Base-by-base conservation (phyloP, 2,888 invertebrate species). In the Oligia fasciuncula region DNA sequence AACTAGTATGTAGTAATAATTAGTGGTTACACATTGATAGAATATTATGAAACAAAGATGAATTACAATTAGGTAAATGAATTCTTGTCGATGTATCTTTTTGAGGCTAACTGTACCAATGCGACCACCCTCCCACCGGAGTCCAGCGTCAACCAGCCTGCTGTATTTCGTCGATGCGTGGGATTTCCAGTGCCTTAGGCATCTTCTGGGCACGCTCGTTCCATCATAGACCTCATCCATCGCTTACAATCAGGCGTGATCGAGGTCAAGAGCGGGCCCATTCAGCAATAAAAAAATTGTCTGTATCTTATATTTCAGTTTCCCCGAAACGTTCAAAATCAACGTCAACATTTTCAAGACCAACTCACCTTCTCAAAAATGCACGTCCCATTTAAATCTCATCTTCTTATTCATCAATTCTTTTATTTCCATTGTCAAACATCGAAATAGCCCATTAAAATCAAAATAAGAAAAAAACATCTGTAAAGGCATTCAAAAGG, bases 401-500 rank as follows among this genome's bases (percentile, higher is more conserved):
- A 76, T 63, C n/a, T 35, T 13, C 29, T 17, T 66, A 73, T 74
- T 84, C 72, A 72, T 72, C 35, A 83, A 77, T 85, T 83, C 62
- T 76, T 79, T 85, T 81, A 78, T 79, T 63, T 0, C 43, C 68
- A 84, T 69, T 54, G 76, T 67, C 72, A 69, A 78, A 73, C 74
- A 76, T 73, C 51, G 72, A 63, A 83, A 74, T 63, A 72, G 49
- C 11, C 68, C 77, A 77, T 78, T 78, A 67, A 72, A 83, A 83
- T 85, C 57, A 83, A 63, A 83, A 79, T 66, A 73, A 79, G 49
- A 79, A 79, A 77, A 76, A 77, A 76, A 77, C 75, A 76, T 76
- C 76, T 75, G 43, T 17, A 60, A 75, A 79, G 73, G n/a, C 74
- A 74, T 75, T 72, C 68, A 73, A 77, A 68, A 54, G 83, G 72